Evolutionary conservation across 2,113 vertebrate genomes (phyloP), one percentile per base, ranked within the genome.

Genomic region (Saimiri boliviensis): DNA sequence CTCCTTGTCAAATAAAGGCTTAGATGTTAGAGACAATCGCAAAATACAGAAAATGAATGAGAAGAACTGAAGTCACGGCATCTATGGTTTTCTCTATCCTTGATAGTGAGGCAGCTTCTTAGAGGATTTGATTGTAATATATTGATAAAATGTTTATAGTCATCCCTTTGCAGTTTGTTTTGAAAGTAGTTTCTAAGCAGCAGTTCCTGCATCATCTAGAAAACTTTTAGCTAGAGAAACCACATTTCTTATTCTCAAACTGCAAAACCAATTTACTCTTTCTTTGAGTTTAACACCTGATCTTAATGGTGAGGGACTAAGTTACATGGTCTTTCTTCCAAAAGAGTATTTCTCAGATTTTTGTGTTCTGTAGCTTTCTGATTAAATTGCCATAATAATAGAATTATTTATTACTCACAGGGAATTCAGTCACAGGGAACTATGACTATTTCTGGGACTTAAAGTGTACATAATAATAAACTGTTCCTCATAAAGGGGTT

Each of bases 41-140:
- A 93, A 97, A 97, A 96, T 54, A 83, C 20, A 84, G 91, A 93
- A 96, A 94, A 90, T 85, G 86, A 86, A 84, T 84, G 87, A 96
- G 81, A 97, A 94, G 49, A 95, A 89, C 84, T 93, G 58, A 96
- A 93, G 95, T 89, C 70, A 88, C 42, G 89, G 85, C 73, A 86
- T n/a, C 60, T 93, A 77, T 8, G 47, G 93, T 91, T 92, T 97
- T 95, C 88, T 92, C 42, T 56, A 0, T 92, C 68, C 56, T 94
- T 93, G 27, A 66, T 86, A 83, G 47, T 40, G 77, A 95, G 83
- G 83, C 86, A 80, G 89, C 86, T 93, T 96, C 73, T 83, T 93
- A 49, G 73, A 89, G 58, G 60, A 93, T 81, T 93, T 91, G 47
- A 45, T 66, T 77, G 49, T 89, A 73, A 86, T 66, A 30, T 32